These are phyloP conservation scores for Callithrix jacchus DNA, from an alignment of 2,113 vertebrate genomes.

Conservation along the genomic window DNA sequence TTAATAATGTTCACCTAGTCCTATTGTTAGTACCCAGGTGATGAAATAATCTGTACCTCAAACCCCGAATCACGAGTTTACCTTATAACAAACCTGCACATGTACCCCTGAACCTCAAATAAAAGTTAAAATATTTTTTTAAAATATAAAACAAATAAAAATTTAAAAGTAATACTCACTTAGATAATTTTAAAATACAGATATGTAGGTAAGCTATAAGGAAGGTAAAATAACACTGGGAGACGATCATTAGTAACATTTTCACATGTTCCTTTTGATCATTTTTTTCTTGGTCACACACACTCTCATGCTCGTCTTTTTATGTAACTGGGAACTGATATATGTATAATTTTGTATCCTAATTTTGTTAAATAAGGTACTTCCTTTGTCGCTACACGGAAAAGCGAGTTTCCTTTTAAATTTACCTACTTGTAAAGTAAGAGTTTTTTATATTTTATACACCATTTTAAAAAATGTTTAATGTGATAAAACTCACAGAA, in stretches of 20 bases:
- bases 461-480: neutral
- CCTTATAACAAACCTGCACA: too few relatives aligned
- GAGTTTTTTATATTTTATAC: neutral
- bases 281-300: neutral
- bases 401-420: neutral
- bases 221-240: neutral
- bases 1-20: neutral
- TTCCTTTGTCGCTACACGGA: neutral
- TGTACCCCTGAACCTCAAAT: too few relatives aligned
- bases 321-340: neutral
- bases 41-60: too few relatives aligned
- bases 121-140: too few relatives aligned
- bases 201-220: neutral
- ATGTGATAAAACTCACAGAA: neutral
- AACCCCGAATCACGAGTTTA: too few relatives aligned
- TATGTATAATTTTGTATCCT: neutral
- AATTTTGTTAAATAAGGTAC: neutral
- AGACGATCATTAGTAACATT: neutral
- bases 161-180: neutral
- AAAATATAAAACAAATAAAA: neutral
- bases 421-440: neutral
- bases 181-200: neutral
- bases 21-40: too few relatives aligned
- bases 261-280: neutral
- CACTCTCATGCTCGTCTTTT: neutral